These are phyloP conservation scores for Mirza zaza DNA, from an alignment of 2,113 vertebrate genomes.

Conservation along the genomic window DNA sequence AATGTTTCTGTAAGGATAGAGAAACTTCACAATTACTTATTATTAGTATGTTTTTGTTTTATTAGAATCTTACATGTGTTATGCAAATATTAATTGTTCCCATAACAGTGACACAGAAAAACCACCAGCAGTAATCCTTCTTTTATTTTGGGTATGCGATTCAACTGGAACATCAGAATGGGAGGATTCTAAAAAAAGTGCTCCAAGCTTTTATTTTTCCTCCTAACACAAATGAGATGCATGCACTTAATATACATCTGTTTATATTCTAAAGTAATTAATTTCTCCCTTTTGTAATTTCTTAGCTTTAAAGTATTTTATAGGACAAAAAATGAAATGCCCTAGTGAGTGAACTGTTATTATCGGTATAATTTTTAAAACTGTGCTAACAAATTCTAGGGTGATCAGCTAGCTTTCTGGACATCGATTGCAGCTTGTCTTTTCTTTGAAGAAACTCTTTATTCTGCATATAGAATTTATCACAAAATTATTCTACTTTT, in stretches of 20 bases:
- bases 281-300: conserved; percentile 57
- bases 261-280: conserved; percentile 62
- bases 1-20: conserved; percentile 20
- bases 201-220: conserved; percentile 58
- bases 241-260: conserved; percentile 45
- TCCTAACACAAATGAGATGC: conserved; percentile 44
- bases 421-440: conserved; percentile 31
- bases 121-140: neutral
- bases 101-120: conserved; percentile 29
- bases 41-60: conserved; percentile 44
- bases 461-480: neutral
- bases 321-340: neutral
- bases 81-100: conserved; percentile 53
- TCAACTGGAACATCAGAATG: conserved; percentile 3
- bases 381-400: neutral
- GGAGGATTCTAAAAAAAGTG: conserved; percentile 30
- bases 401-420: conserved; percentile 26
- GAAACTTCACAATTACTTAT: conserved; percentile 13
- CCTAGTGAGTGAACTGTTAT: conserved; percentile 29
- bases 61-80: conserved; percentile 31
- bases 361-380: conserved; percentile 9
- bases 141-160: conserved; percentile 31
- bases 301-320: conserved; percentile 57
- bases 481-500: conserved; percentile 48
- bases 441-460: conserved; percentile 49